A percentile compares a stretch with the other conserved stretches of the same genome.
Evolutionary conservation across 2,113 vertebrate genomes (phyloP).

Genomic region (Lophochroa leadbeateri): DNA sequence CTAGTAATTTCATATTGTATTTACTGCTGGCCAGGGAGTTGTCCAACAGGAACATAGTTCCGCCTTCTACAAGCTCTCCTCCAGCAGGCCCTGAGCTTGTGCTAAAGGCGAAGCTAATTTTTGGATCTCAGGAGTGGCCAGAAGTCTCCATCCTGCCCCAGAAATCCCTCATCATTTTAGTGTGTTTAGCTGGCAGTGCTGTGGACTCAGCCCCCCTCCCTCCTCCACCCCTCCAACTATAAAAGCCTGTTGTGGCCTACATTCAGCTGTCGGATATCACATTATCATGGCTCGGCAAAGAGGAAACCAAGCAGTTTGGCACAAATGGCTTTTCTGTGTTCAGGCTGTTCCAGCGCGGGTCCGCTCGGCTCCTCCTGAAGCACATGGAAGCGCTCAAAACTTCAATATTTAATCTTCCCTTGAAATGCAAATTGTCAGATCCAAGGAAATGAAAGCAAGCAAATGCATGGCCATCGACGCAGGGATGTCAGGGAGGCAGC

Average conservation of each 20-base stretch:
- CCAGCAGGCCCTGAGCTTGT: neutral
- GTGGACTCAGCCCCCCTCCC: neutral
- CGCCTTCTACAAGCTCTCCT: neutral
- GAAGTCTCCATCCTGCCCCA: neutral
- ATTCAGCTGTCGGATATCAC: constrained; percentile 61
- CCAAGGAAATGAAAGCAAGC: constrained; percentile 1
- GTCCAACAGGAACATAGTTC: accelerated
- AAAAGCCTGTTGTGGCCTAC: constrained; percentile 44
- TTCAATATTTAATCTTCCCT: constrained; percentile 71
- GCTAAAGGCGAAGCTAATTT: neutral
- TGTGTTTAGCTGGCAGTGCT: neutral
- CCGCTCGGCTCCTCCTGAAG: constrained; percentile 47
- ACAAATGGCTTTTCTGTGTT: constrained; percentile 71
- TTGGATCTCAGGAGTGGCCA: neutral
- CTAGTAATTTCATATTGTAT: neutral
- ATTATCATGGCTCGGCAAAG: constrained; percentile 58
- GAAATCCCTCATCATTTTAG: neutral
- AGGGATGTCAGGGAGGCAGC: neutral
- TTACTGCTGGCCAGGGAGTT: neutral
- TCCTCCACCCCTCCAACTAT: constrained; percentile 6
- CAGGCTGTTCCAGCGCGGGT: constrained; percentile 18
- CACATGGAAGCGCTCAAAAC: constrained; percentile 55
- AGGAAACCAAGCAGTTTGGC: constrained; percentile 65
- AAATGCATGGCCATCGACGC: accelerated
- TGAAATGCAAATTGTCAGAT: constrained; percentile 57